phyloP scores from a whole-genome alignment of 2,113 vertebrate species.

The Podocnemis expansa region DNA sequence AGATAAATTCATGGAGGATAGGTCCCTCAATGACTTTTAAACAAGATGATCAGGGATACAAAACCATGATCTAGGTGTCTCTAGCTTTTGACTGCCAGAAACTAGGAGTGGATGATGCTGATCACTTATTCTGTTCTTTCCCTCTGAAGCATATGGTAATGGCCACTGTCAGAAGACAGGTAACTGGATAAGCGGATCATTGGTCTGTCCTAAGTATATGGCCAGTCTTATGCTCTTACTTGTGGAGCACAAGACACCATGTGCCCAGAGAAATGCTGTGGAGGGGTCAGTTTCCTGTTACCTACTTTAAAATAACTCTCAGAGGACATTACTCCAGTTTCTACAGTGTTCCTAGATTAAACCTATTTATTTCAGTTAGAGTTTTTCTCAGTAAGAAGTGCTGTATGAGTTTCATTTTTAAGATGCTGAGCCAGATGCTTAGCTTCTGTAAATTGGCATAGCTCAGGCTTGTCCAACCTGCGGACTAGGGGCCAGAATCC shows the following conservation, averaged over 20 bases:
- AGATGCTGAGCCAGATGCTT: neutral
- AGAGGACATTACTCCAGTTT: neutral
- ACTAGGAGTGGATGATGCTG: neutral
- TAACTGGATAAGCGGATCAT: neutral
- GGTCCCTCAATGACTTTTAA: neutral
- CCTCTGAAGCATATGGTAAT: neutral
- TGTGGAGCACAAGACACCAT: neutral
- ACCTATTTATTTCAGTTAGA: neutral
- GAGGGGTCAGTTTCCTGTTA: neutral
- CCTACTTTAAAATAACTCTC: neutral
- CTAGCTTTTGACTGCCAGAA: neutral
- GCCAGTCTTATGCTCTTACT: neutral
- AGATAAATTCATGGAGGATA: neutral
- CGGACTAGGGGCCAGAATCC: too few species aligned
- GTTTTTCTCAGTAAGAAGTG: neutral
- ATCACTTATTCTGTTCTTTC: neutral
- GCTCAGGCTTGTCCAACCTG: too few species aligned
- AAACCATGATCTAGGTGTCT: neutral
- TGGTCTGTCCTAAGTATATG: neutral
- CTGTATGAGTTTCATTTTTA: neutral
- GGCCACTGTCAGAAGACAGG: neutral
- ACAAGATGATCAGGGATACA: neutral
- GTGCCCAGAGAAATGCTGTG: neutral
- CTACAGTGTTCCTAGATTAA: neutral
- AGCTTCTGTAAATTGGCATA: neutral